Base-by-base conservation (phyloP, 2,797 vertebrate genomes). In the Tolypeutes matacus region DNA sequence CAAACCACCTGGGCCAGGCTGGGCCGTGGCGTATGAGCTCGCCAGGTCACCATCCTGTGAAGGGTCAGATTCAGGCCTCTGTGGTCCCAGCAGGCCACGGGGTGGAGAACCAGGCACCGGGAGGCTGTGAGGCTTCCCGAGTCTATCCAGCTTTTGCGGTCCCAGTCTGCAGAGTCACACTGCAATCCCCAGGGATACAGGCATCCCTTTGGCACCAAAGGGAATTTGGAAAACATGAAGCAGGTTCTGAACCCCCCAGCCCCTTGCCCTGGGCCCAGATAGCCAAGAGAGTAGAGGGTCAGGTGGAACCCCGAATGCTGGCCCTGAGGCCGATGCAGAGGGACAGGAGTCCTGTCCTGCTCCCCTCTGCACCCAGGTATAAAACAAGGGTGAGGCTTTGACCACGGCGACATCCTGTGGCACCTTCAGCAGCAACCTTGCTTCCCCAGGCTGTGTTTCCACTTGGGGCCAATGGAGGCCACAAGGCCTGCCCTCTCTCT, bases 231-330 rank as follows among this genome's bases (percentile, higher is more conserved):
- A 72, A 93, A 70, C 25, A 73, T 13, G 53, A 88, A 18, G 15
- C 4, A 0, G 49, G 4, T 94, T 95, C 46, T 58, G 49, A 62
- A 84, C 2, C 8, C 23, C 29, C 21, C 81, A 87, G 56, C 14
- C 49, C 53, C 10, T 67, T 58, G 64, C 70, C 78, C 64, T 0
- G 2, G 56, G 31, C 70, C 25, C 36, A 39, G 77, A 67, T 18
- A 39, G 34, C 62, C 64, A 1, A 73, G 56, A 51, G 31, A 18
- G 46, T 9, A 29, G 15, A 21, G 73, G 75, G 31, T 29, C 29
- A 0, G 2, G 14, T 0, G 0, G 70, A 42, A 31, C 53, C 53
- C 25, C 2, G 5, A 2, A 72, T 36, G 67, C 5, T 21, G 5
- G 13, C 3, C 15, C 13, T 15, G 72, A 36, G 15, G 36, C 67